phyloP scores from a whole-genome alignment of 2,113 vertebrate genomes.

The Callopanchax toddi region DNA sequence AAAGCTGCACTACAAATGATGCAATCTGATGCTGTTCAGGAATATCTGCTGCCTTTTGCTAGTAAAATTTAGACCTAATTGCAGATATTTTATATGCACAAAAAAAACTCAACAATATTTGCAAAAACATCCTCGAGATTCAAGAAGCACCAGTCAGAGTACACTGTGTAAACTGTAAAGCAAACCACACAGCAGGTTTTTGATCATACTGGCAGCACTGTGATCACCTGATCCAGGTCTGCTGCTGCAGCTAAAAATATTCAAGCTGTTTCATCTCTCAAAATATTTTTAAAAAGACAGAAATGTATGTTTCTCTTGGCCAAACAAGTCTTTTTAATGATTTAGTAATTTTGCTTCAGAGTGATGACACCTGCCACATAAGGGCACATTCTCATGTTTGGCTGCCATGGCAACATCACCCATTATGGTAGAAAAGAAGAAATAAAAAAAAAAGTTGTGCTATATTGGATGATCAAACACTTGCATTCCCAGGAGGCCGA shows the following conservation, averaged over 20 bases:
- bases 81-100: too few species aligned
- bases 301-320: constrained; percentile 4
- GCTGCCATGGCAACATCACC: constrained; percentile 69
- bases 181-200: too few species aligned
- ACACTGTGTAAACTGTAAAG: too few species aligned
- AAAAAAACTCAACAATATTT: too few species aligned
- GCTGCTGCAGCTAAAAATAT: not conserved
- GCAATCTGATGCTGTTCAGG: too few species aligned
- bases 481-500: constrained; percentile 47
- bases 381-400: constrained; percentile 51
- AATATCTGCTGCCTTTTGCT: too few species aligned
- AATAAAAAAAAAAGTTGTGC: constrained; percentile 48
- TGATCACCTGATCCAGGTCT: not conserved
- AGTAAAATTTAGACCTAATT: too few species aligned
- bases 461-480: constrained; percentile 42
- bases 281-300: not conserved
- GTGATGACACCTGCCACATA: constrained; percentile 40
- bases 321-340: not conserved
- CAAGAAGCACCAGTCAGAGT: too few species aligned
- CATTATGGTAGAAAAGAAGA: constrained; percentile 50
- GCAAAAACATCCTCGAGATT: too few species aligned
- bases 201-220: not conserved
- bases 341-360: constrained; percentile 24
- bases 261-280: constrained; percentile 8
- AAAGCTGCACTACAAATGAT: too few species aligned